phyloP scores from a whole-genome alignment of 2,797 vertebrate species.

The Tadarida brasiliensis region DNA sequence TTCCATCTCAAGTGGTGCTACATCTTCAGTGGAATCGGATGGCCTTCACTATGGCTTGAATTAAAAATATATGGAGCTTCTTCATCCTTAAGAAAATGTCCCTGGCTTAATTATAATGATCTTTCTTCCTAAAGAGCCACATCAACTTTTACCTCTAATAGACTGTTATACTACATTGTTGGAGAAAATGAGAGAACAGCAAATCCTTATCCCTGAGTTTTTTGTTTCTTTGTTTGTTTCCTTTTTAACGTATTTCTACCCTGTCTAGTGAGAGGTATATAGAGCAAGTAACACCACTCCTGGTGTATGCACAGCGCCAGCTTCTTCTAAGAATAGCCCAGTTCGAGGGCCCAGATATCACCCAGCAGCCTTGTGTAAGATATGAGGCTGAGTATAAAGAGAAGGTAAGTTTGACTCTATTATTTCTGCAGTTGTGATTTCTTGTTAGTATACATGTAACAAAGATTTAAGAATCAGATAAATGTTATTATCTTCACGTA shows the following conservation, averaged over 20 bases:
- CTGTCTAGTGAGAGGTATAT: constrained; percentile 92
- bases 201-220: background rate
- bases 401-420: constrained; percentile 88
- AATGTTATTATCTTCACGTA: background rate
- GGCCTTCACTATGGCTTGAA: background rate
- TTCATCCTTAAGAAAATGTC: background rate
- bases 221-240: no score
- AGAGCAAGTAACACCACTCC: constrained; percentile 91
- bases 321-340: constrained; percentile 90
- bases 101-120: background rate
- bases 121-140: constrained; percentile 28
- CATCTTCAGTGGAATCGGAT: background rate
- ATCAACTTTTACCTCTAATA: background rate
- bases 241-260: constrained; percentile 34
- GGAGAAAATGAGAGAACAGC: background rate
- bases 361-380: constrained; percentile 88
- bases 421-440: background rate
- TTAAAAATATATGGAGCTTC: background rate
- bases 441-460: background rate
- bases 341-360: constrained; percentile 84
- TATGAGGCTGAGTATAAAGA: constrained; percentile 85
- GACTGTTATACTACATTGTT: background rate
- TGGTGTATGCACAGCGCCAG: constrained; percentile 94
- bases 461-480: background rate
- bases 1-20: background rate